Percentiles rank a stretch among this genome's conserved stretches.
These are phyloP conservation scores for Otocyon megalotis DNA, from an alignment of 2,113 vertebrate genomes.

Conservation along the genomic window DNA sequence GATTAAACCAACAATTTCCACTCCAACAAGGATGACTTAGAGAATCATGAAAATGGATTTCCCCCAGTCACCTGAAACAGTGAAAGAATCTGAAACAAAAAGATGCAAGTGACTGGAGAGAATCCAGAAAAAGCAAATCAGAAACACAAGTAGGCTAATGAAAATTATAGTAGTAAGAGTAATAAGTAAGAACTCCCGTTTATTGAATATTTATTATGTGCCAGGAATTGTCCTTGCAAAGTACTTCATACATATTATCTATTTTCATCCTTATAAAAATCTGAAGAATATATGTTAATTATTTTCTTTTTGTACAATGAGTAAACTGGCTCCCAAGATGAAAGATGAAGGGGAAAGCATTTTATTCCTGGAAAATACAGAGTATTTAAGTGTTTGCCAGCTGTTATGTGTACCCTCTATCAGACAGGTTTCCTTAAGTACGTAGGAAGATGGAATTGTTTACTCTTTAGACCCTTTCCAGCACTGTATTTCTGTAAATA, in stretches of 20 bases:
- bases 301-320: not conserved
- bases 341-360: not conserved
- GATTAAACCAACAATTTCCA: not conserved
- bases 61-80: not conserved
- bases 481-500: not conserved
- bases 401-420: not conserved
- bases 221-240: not conserved
- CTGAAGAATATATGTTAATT: not conserved
- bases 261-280: conserved; percentile 34
- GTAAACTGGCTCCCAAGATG: not conserved
- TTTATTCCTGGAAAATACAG: conserved; percentile 45
- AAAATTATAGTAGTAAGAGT: not conserved
- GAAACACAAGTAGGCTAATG: not conserved
- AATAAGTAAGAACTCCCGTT: not conserved
- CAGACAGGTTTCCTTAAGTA: not conserved
- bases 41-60: conserved; percentile 28
- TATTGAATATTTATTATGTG: not conserved
- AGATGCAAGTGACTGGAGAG: not conserved
- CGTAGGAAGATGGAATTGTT: not conserved
- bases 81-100: not conserved
- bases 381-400: not conserved
- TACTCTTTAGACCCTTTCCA: not conserved
- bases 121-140: not conserved
- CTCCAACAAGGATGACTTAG: not conserved
- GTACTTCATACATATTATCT: not conserved